Conservation (phyloP, 1,140 invertebrate genomes). For the Zaprionus tsacasi region DNA sequence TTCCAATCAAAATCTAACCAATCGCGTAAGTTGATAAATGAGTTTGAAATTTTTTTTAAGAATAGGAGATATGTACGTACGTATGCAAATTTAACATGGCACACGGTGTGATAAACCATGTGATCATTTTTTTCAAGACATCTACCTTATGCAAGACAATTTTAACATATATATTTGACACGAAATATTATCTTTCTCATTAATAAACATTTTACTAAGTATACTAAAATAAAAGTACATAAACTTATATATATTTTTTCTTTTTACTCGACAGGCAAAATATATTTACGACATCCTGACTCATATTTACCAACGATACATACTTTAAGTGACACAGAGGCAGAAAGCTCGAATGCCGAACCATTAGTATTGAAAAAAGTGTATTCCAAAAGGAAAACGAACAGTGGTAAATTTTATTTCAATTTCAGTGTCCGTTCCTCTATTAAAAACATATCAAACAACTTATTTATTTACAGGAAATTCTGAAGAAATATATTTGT, state of each 20-base stretch:
- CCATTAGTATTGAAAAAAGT: slow-evolving; percentile 58
- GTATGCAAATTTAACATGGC: no score
- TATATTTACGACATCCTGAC: slow-evolving; percentile 92
- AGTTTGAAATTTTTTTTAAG: not conserved
- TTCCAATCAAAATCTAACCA: slow-evolving; percentile 84
- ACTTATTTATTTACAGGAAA: slow-evolving; percentile 47
- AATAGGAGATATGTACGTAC: not conserved
- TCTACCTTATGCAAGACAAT: no score
- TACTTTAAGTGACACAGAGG: slow-evolving; percentile 89
- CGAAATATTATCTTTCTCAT: not conserved
- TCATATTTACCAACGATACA: slow-evolving; percentile 92
- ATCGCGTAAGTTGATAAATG: slow-evolving; percentile 63
- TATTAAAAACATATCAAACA: not conserved
- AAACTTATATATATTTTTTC: not conserved
- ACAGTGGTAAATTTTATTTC: slow-evolving; percentile 57
- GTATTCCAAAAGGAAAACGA: slow-evolving; percentile 55
- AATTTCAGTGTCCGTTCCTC: not conserved
- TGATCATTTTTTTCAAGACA: no score
- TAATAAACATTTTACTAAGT: not conserved
- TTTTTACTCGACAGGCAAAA: slow-evolving; percentile 85
- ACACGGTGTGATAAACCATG: no score
- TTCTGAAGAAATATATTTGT: slow-evolving; percentile 90
- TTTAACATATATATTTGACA: no score
- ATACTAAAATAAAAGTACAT: not conserved
- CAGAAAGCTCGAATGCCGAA: slow-evolving; percentile 85